Base-by-base conservation (phyloP, 2,888 invertebrate genomes). In the Lobophora halterata region DNA sequence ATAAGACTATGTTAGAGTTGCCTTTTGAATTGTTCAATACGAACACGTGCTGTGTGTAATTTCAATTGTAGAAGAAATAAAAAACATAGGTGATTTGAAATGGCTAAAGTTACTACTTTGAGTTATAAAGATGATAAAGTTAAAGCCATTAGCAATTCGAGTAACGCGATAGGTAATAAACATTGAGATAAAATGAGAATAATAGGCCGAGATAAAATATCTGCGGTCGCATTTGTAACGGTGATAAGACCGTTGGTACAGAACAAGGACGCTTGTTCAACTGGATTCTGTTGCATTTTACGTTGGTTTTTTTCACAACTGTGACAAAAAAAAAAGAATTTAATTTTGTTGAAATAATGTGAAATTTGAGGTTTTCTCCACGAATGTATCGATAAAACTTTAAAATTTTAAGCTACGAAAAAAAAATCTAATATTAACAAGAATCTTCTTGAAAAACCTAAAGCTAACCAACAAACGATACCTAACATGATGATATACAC, bases 1-100 rank as follows among this genome's bases (percentile, higher is more conserved):
- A 51, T 54, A 53, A 50, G 46, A 49, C 46, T 48, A 7, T 46
- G 56, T 52, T 50, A 32, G 46, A 42, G 16, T 29, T 32, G 27
- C 35, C 31, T 27, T 27, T 26, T 36, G 25, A 28, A 42, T 31
- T 30, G 31, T 27, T 31, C 35, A 35, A 41, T 41, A 35, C 30
- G 16, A 30, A 30, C 26, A 35, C 41, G 14, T 35, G 27, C 21
- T 35, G 26, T 31, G 35, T 30, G 25, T n/a, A n/a, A n/a, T n/a
- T n/a, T n/a, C n/a, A n/a, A n/a, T 11, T 19, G 7, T n/a, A 10
- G n/a, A 20, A 24, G 2, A 6, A 4, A 12, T 12, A 24, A 20
- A 25, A 19, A 5, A 1, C 19, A 23, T 3, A 10, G 11, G 11
- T 7, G 25, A 27, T 16, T 13, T 13, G 3, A 16, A 9, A 6